phyloP scores from a whole-genome alignment of 2,113 vertebrate species.

The Ceratotherium simum region DNA sequence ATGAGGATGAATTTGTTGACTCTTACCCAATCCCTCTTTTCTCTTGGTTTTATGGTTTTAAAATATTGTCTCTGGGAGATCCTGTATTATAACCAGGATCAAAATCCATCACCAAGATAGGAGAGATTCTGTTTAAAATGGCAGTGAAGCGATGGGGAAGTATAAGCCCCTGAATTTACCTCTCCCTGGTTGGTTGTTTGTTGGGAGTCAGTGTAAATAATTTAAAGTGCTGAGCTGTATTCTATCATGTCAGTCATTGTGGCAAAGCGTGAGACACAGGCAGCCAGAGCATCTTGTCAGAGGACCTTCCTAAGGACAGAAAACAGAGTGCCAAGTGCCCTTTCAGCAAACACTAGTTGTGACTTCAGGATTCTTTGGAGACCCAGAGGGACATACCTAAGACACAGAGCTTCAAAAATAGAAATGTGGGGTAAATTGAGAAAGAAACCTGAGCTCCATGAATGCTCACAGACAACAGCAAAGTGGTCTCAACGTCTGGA shows the following conservation, averaged over 20 bases:
- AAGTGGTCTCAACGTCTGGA: background rate
- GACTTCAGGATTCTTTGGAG: background rate
- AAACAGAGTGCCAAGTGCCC: background rate
- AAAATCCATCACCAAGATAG: conserved; percentile 63
- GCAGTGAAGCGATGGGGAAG: conserved; percentile 34
- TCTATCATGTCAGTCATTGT: background rate
- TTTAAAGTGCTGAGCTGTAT: conserved; percentile 4
- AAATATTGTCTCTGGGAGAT: conserved; percentile 28
- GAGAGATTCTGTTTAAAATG: background rate
- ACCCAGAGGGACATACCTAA: background rate
- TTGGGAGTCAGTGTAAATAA: conserved; percentile 36
- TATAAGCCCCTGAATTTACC: background rate
- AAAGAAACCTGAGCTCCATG: background rate
- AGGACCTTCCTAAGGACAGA: background rate
- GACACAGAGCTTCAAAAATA: conserved; percentile 17
- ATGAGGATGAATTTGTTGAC: background rate
- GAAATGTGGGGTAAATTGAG: background rate
- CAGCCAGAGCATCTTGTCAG: background rate
- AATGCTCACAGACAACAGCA: background rate
- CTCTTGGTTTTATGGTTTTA: conserved; percentile 50
- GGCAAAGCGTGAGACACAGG: background rate
- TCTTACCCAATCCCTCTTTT: conserved; percentile 27
- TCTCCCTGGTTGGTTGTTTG: conserved; percentile 50
- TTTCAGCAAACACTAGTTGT: background rate
- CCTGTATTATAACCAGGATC: conserved; percentile 28